Evolutionary conservation across 2,888 invertebrate genomes (phyloP).

Genomic region (Hirtodrosophila histrioides): DNA sequence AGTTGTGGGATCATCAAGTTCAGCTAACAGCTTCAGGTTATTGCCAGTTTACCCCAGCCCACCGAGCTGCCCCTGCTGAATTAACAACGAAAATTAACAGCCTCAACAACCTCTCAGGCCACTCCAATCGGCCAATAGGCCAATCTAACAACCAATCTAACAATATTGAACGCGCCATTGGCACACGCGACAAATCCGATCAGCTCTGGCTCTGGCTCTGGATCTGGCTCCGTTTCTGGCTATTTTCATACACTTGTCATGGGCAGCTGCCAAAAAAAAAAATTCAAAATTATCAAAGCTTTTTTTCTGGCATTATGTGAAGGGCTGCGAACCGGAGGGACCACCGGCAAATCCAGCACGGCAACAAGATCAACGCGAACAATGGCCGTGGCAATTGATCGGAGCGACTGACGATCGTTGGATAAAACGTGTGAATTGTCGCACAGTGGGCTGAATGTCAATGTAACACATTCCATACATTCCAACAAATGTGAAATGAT

Average conservation of each 20-base stretch:
- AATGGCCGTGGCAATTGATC: constrained; percentile 31
- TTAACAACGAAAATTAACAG: constrained; percentile 41
- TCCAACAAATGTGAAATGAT: no score
- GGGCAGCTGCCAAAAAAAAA: constrained; percentile 8
- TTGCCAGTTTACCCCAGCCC: constrained; percentile 1
- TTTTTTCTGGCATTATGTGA: constrained; percentile 32
- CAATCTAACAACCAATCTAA: constrained; percentile 3
- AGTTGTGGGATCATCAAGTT: constrained; percentile 36
- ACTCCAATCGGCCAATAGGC: constrained; percentile 4
- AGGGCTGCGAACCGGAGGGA: constrained; percentile 50
- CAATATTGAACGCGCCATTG: constrained; percentile 40
- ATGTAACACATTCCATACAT: not conserved
- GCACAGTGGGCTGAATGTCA: constrained; percentile 41
- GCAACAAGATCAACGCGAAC: constrained; percentile 33
- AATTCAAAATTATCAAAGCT: constrained; percentile 4
- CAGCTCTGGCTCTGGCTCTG: constrained; percentile 4
- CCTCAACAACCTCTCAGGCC: constrained; percentile 14
- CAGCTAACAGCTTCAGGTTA: constrained; percentile 35
- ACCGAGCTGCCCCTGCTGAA: not conserved
- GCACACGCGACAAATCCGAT: constrained; percentile 56
- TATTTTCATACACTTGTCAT: constrained; percentile 69
- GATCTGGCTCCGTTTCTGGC: constrained; percentile 32
- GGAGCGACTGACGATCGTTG: constrained; percentile 25
- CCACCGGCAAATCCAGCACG: constrained; percentile 23
- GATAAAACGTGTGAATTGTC: constrained; percentile 42